These are phyloP conservation scores for Terebella lapidaria DNA, from an alignment of 2,888 invertebrate species.

Conservation along the genomic window DNA sequence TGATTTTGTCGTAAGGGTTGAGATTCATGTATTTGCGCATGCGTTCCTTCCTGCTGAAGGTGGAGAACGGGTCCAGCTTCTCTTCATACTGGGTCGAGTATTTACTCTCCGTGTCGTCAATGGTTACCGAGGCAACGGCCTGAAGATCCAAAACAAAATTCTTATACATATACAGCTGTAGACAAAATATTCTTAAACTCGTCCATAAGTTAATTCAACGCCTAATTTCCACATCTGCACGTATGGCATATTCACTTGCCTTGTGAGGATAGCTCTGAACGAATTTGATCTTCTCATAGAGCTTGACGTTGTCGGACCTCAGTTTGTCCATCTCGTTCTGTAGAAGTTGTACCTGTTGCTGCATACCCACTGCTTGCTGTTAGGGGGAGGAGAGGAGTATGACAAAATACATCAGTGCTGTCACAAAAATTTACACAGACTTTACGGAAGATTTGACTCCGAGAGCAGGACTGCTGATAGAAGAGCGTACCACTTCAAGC, in stretches of 20 bases:
- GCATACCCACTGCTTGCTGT: conserved; percentile 51
- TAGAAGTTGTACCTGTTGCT: conserved; percentile 52
- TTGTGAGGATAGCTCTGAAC: conserved; percentile 55
- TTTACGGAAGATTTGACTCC: no score
- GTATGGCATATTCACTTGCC: conserved; percentile 24
- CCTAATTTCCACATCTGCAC: no score
- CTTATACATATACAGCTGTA: no score
- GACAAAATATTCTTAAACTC: no score
- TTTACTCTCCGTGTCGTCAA: conserved; percentile 48
- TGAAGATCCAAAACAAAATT: no score
- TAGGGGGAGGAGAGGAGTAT: no score
- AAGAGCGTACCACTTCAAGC: conserved; percentile 52
- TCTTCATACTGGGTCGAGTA: conserved; percentile 57
- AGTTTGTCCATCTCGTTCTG: conserved; percentile 56
- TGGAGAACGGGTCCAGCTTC: conserved; percentile 56
- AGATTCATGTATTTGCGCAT: conserved; percentile 54
- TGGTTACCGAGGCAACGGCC: conserved; percentile 10
- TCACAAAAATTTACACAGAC: background rate
- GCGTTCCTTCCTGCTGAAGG: conserved; percentile 54
- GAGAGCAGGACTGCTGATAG: no score
- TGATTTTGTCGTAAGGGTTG: conserved; percentile 57
- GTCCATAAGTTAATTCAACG: no score
- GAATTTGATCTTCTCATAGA: conserved; percentile 58
- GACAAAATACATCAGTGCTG: background rate
- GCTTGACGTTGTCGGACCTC: conserved; percentile 57